Evolutionary conservation across 1,140 invertebrate species (phyloP).

Genomic region (Cyphomyrmex costatus): DNA sequence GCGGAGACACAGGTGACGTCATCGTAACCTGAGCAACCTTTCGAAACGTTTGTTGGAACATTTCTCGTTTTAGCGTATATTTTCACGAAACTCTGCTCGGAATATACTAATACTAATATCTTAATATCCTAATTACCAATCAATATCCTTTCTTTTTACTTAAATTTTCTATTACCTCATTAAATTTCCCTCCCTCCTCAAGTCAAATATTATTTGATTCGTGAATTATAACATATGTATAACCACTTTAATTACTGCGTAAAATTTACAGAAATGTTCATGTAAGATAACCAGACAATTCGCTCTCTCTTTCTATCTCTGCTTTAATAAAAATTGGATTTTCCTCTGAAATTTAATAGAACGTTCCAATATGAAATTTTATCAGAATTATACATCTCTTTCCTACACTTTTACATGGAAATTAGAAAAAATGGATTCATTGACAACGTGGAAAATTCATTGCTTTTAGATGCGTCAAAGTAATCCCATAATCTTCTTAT

Average conservation of each 20-base stretch:
- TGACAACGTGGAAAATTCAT: slow-evolving; percentile 9
- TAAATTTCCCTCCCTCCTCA: background rate
- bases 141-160: background rate
- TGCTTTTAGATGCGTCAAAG: background rate
- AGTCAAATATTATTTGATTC: background rate
- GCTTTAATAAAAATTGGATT: slow-evolving; percentile 11
- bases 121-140: background rate
- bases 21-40: slow-evolving; percentile 6
- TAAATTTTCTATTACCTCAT: background rate
- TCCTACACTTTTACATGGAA: too few relatives aligned
- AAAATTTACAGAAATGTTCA: background rate
- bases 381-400: background rate
- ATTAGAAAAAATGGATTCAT: slow-evolving; percentile 1
- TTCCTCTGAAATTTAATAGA: background rate
- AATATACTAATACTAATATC: slow-evolving; percentile 2
- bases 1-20: slow-evolving; percentile 9
- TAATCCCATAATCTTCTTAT: slow-evolving; percentile 14
- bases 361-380: slow-evolving; percentile 20
- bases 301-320: background rate
- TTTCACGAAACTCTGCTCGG: background rate
- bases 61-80: background rate
- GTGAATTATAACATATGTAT: background rate
- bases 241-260: background rate
- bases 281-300: slow-evolving; percentile 4
- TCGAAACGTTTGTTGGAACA: background rate